Base-by-base conservation (phyloP, 2,888 invertebrate genomes). In the Stratiomys singularior region DNA sequence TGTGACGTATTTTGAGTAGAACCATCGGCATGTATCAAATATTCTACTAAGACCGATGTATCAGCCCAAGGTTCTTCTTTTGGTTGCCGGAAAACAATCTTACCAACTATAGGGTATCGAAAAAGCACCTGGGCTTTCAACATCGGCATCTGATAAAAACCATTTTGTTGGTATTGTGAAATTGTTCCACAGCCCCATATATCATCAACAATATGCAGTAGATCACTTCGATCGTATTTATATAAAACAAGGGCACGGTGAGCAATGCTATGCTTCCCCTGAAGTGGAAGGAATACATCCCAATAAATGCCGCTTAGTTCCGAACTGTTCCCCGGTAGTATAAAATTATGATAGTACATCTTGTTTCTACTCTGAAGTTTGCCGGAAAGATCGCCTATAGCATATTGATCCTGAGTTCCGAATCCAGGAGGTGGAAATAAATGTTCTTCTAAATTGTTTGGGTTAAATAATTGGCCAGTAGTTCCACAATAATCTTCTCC, bases 331-430 rank as follows among this genome's bases (percentile, higher is more conserved):
- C 92, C 93, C 0, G 91, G 90, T 67, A 94, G 88, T 28, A 93
- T 88, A 82, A 91, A 91, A 82, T 90, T 90, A 83, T 92, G 93
- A 84, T 91, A 91, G 64, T 91, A 88, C 81, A 91, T 90, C 82
- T 92, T 91, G 47, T 93, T 93, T 77, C 93, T 89, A 15, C 90
- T 91, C 81, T 93, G 92, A 80, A 93, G 90, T 87, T 97, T 97
- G 23, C 96, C 96, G 76, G 95, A 93, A 13, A 98, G 87, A 84
- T 97, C 97, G 0, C 98, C 98, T 1, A 96, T 88, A 0, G 96
- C 92, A 83, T 97, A 98, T 85, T 95, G 94, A 86, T 98, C 96
- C 85, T 95, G 95, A 0, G 95, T 94, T 46, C 94, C 95, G 82
- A 91, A 90, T 89, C 93, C 94, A 80, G 93, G 88, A 0, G 94